These are phyloP conservation scores for Pygoscelis adeliae DNA, from an alignment of 2,113 vertebrate genomes.

Conservation along the genomic window DNA sequence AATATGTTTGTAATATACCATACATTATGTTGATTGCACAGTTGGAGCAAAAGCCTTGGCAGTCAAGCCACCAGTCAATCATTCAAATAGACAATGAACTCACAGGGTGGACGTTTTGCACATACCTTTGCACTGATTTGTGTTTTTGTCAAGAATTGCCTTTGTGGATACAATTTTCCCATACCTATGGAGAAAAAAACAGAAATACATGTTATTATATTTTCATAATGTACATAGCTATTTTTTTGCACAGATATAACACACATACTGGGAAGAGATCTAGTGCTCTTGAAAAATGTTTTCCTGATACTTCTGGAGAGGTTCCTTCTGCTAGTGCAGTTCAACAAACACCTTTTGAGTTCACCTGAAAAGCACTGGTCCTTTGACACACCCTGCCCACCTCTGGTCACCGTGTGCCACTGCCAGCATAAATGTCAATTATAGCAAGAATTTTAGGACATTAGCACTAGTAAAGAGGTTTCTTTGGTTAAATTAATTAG, in stretches of 20 bases:
- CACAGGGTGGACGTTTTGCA: neutral
- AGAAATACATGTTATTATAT: constrained; percentile 38
- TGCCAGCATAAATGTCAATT: neutral
- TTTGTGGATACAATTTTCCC: constrained; percentile 98
- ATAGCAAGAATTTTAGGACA: neutral
- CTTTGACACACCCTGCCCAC: neutral
- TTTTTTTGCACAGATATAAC: neutral
- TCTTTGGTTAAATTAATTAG: neutral
- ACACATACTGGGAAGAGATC: neutral
- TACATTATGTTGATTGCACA: constrained; percentile 31
- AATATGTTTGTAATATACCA: constrained; percentile 51
- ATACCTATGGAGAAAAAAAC: constrained; percentile 80
- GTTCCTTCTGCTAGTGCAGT: neutral
- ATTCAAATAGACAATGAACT: neutral
- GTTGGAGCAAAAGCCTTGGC: constrained; percentile 6
- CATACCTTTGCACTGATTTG: constrained; percentile 98
- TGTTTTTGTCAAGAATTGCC: constrained; percentile 98
- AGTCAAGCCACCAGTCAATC: neutral
- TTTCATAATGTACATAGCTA: neutral
- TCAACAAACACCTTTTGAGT: neutral
- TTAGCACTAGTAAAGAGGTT: neutral
- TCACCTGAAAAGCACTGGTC: neutral
- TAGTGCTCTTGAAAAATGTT: neutral
- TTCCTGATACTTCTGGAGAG: neutral
- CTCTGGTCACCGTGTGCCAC: neutral